phyloP scores from a whole-genome alignment of 2,888 invertebrate genomes.

The Macroteleia sp. region DNA sequence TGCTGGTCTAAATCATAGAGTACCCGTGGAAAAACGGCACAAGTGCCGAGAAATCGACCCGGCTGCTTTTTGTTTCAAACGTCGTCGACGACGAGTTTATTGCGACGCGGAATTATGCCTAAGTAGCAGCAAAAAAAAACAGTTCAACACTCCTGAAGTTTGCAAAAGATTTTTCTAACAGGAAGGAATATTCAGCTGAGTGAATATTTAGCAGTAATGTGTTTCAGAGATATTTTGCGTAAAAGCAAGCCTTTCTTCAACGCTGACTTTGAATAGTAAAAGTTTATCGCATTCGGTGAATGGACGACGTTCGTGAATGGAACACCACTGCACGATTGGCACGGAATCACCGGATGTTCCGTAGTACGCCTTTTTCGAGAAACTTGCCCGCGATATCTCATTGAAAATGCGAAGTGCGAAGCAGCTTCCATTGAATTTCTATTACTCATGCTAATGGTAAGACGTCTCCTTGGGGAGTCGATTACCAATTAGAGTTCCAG shows the following conservation, averaged over 20 bases:
- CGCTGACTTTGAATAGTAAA: slow-evolving; percentile 48
- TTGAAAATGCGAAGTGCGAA: slow-evolving; percentile 19
- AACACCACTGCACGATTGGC: slow-evolving; percentile 52
- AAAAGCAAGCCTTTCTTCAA: slow-evolving; percentile 26
- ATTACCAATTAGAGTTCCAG: no score
- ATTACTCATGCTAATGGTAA: background rate
- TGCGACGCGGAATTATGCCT: slow-evolving; percentile 22
- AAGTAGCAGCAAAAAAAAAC: background rate
- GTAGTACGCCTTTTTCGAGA: slow-evolving; percentile 53
- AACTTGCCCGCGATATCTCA: slow-evolving; percentile 36
- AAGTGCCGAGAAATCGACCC: slow-evolving; percentile 55
- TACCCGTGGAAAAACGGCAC: slow-evolving; percentile 49
- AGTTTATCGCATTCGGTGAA: slow-evolving; percentile 66
- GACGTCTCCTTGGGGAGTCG: no score
- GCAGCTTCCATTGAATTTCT: slow-evolving; percentile 20
- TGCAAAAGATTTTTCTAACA: no score
- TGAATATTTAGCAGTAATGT: no score
- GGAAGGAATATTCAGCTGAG: no score
- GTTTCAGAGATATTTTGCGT: slow-evolving; percentile 31
- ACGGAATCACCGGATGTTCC: slow-evolving; percentile 60
- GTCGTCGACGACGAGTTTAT: slow-evolving; percentile 52
- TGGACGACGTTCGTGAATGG: slow-evolving; percentile 62
- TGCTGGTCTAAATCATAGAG: slow-evolving; percentile 56
- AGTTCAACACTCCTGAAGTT: no score
- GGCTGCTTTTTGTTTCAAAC: slow-evolving; percentile 40